Percentiles rank a stretch among this genome's conserved stretches.
These are phyloP conservation scores for Antigone vipio DNA, from an alignment of 2,113 vertebrate genomes.

Conservation along the genomic window DNA sequence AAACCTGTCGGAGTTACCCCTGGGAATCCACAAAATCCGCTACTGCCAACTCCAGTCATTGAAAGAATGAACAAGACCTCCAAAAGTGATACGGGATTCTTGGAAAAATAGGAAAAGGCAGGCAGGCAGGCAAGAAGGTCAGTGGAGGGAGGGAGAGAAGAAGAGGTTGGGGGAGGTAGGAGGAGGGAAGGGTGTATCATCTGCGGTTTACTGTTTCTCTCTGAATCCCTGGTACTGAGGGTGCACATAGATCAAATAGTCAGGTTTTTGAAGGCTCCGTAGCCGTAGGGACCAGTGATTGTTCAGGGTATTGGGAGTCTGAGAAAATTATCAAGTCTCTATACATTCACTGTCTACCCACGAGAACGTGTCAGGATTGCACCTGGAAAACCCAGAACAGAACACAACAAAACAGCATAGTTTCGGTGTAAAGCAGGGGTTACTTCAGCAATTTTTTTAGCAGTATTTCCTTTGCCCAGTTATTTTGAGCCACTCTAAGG, in stretches of 20 bases:
- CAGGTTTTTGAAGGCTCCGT: neutral
- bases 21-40: neutral
- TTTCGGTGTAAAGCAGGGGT: neutral
- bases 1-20: neutral
- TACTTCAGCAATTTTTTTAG: neutral
- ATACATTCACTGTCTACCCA: neutral
- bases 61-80: neutral
- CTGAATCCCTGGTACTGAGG: neutral
- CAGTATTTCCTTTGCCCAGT: neutral
- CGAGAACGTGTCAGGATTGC: neutral
- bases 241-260: neutral
- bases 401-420: neutral
- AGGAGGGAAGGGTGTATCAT: neutral
- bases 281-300: neutral
- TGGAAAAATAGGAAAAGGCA: neutral
- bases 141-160: neutral
- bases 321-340: neutral
- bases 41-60: neutral
- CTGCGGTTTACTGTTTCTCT: neutral
- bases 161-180: fast-evolving
- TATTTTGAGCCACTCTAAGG: constrained; percentile 60
- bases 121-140: neutral
- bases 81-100: neutral
- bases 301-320: neutral
- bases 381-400: neutral